Evolutionary conservation across 2,113 vertebrate genomes (phyloP).

Genomic region (Rhodinocichla rosea): DNA sequence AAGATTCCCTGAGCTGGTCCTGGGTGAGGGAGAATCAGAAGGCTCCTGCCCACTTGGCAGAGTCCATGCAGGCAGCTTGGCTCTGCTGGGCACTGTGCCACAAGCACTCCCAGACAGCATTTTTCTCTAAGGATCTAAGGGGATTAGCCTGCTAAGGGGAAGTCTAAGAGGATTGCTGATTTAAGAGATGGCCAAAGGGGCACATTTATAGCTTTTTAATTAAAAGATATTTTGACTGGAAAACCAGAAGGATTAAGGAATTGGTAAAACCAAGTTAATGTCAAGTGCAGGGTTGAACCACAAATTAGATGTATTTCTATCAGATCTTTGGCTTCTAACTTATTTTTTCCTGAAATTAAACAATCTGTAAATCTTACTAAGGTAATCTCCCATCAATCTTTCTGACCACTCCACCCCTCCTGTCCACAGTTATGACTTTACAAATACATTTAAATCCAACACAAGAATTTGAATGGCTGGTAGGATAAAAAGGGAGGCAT

Average conservation of each 20-base stretch:
- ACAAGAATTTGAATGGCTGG: not conserved
- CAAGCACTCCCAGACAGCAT: not conserved
- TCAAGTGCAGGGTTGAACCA: not conserved
- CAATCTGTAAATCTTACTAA: not conserved
- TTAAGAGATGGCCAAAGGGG: constrained; percentile 34
- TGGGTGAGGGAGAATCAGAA: not conserved
- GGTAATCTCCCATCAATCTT: not conserved
- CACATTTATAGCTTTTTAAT: constrained; percentile 45
- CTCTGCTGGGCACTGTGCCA: not conserved
- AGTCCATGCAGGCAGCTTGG: fast-evolving
- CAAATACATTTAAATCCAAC: not conserved
- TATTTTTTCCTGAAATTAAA: not conserved
- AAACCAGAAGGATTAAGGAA: constrained; percentile 26
- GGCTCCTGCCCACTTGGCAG: not conserved
- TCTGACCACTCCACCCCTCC: not conserved
- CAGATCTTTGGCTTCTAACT: not conserved
- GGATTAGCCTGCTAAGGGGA: constrained; percentile 13
- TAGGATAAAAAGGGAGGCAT: not conserved
- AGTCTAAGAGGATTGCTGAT: constrained; percentile 38
- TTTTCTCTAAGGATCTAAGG: not conserved
- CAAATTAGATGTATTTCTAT: constrained; percentile 8
- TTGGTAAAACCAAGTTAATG: constrained; percentile 39
- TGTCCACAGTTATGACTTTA: not conserved
- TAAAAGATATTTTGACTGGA: constrained; percentile 31
- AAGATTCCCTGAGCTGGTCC: fast-evolving